Evolutionary conservation across 2,888 invertebrate species (phyloP).

Genomic region (Campopleginae sp.): DNA sequence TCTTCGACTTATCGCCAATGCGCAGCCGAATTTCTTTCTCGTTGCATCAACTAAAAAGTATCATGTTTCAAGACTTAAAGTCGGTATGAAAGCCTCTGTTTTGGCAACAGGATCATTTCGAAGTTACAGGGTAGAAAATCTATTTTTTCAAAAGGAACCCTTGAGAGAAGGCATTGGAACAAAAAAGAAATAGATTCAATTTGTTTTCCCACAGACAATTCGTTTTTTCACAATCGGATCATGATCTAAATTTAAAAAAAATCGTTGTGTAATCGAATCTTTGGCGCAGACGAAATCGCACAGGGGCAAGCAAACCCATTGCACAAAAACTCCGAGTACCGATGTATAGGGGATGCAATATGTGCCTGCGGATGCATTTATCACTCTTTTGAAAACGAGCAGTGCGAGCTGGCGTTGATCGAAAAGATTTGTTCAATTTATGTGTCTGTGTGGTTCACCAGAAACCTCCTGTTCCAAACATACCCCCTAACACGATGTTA

Average conservation of each 20-base stretch:
- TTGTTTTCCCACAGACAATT: background rate
- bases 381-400: slow-evolving; percentile 19
- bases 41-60: background rate
- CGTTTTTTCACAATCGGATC: background rate
- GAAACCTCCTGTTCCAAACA: background rate
- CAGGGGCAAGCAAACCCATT: background rate
- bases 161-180: too few species aligned
- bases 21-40: background rate
- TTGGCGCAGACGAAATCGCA: background rate
- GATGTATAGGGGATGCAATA: background rate
- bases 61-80: background rate
- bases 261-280: background rate
- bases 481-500: background rate
- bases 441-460: slow-evolving; percentile 26
- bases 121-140: background rate
- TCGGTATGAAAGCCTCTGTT: background rate
- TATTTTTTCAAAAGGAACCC: background rate
- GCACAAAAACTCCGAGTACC: background rate
- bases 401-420: slow-evolving; percentile 36
- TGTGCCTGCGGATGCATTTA: background rate
- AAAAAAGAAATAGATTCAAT: background rate
- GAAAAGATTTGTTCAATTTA: slow-evolving; percentile 45
- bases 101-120: slow-evolving; percentile 4
- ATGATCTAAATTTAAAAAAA: slow-evolving; percentile 1
- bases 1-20: background rate